phyloP scores from a whole-genome alignment of 2,888 invertebrate genomes.

The Mesoligia furuncula region DNA sequence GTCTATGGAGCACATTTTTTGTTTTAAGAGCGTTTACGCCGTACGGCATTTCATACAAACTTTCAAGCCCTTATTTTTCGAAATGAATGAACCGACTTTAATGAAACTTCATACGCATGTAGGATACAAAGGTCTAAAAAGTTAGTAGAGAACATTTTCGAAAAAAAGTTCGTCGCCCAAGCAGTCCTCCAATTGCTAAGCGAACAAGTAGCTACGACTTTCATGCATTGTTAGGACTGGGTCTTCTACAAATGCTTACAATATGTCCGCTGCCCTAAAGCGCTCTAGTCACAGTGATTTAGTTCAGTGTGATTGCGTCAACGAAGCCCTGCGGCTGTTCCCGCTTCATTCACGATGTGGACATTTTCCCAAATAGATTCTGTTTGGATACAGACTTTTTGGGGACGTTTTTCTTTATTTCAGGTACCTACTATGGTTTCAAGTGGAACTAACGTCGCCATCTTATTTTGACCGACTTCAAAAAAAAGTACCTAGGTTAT shows the following conservation, averaged over 20 bases:
- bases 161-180: too few relatives aligned
- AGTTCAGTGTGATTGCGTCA: constrained; percentile 66
- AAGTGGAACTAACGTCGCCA: background rate
- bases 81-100: too few relatives aligned
- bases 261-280: constrained; percentile 25
- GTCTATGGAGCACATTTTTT: too few relatives aligned
- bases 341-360: constrained; percentile 46
- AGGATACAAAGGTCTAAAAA: too few relatives aligned
- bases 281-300: constrained; percentile 61
- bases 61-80: too few relatives aligned
- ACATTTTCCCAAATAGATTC: constrained; percentile 52
- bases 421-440: background rate
- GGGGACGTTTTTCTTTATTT: background rate
- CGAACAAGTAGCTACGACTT: background rate
- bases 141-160: too few relatives aligned
- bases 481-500: too few relatives aligned
- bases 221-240: background rate
- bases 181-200: too few relatives aligned
- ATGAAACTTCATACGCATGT: too few relatives aligned
- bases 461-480: too few relatives aligned
- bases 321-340: constrained; percentile 55
- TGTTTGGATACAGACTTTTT: constrained; percentile 42
- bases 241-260: constrained; percentile 8
- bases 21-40: too few relatives aligned
- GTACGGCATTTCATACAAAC: too few relatives aligned